Evolutionary conservation across 1,140 invertebrate genomes (phyloP), one percentile per base, ranked within the genome.

Genomic region (Hylaeus volcanicus): DNA sequence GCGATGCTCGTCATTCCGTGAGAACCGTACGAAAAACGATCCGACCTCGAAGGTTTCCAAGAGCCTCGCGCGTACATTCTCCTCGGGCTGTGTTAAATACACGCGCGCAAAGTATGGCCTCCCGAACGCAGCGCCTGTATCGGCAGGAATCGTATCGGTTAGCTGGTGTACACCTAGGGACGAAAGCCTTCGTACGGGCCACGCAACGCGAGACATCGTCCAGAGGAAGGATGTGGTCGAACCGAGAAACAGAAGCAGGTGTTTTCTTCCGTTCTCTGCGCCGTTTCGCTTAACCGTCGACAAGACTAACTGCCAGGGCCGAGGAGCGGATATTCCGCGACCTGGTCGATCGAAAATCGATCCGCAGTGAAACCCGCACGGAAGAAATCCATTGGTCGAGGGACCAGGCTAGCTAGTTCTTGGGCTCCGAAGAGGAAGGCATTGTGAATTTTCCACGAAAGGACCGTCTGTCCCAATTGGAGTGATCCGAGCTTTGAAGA

Each of bases 11-110:
- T 9, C 15, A 37, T 60, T 76, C 83, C 91, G 90, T 92, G 92
- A 91, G 91, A 92, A 92, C 89, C 81, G 76, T 83, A 83, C 82
- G 91, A 88, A 91, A 92, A 86, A 64, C 81, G 90, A 90, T 90
- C 87, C 70, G 26, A 4, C 55, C 55, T 69, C 64, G 74, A 61
- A 70, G 75, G 45, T 56, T 81, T 71, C 60, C 70, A 60, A 70
- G 65, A 61, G 74, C 37, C 14, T n/a, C 53, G 48, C n/a, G 55
- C 12, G 39, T 64, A 65, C 56, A 15, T 15, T n/a, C 63, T 15
- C 39, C 48, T 3, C 3, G 12, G 8, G 15, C 11, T 51, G 14
- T 41, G 6, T n/a, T 37, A 39, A 64, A 56, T 45, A 56, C 60
- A 70, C 78, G 77, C 76, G 81, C 58, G 64, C 71, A 71, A 56